Conservation (phyloP, 2,888 invertebrate species). For the Schizaphis graminum region DNA sequence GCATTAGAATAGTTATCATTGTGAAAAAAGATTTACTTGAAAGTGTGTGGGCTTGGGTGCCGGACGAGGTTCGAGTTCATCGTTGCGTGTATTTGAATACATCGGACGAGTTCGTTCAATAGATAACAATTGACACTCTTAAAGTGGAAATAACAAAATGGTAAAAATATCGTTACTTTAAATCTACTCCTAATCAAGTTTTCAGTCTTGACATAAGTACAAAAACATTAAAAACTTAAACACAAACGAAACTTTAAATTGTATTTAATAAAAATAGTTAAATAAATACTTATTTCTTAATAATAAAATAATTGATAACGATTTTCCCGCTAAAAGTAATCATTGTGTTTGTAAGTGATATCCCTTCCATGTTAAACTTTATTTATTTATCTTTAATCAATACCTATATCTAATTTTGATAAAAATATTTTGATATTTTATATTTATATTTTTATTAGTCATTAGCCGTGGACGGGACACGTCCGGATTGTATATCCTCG, state of each 20-base stretch:
- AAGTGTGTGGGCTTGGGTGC: constrained; percentile 63
- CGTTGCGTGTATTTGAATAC: constrained; percentile 37
- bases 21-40: constrained; percentile 55
- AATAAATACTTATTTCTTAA: too few relatives aligned
- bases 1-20: neutral
- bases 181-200: neutral
- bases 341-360: neutral
- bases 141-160: neutral
- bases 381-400: neutral
- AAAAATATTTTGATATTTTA: neutral
- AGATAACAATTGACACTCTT: neutral
- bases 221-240: neutral
- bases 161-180: neutral
- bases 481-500: neutral
- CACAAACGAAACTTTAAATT: neutral
- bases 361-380: neutral
- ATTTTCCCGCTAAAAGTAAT: constrained; percentile 42
- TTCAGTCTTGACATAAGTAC: neutral
- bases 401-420: neutral
- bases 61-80: constrained; percentile 65
- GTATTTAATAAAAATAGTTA: neutral
- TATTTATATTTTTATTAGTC: too few relatives aligned
- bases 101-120: neutral
- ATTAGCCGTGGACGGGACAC: neutral
- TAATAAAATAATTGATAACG: neutral